These are phyloP conservation scores for Botia almorhae DNA, from an alignment of 2,797 vertebrate genomes.

Conservation along the genomic window DNA sequence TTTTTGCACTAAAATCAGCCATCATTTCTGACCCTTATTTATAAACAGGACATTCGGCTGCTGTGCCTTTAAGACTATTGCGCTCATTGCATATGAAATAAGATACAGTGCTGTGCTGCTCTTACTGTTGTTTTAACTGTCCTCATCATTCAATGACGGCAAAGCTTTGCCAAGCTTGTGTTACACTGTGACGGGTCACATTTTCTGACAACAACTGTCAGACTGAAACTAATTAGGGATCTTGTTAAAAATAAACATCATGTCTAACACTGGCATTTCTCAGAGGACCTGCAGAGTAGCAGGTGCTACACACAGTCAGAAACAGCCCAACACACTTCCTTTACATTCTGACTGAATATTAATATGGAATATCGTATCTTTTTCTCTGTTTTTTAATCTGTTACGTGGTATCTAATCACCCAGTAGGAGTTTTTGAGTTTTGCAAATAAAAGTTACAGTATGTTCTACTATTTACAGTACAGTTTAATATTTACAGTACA, in stretches of 20 bases:
- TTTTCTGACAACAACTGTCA: not conserved
- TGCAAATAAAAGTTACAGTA: too few relatives aligned
- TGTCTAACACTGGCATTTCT: not conserved
- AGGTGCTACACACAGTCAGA: not conserved
- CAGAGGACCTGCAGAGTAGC: not conserved
- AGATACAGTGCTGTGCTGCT: not conserved
- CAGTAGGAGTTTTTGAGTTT: too few relatives aligned
- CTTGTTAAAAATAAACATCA: constrained; percentile 2
- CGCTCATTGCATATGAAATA: not conserved
- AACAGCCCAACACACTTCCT: not conserved
- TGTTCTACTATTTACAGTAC: too few relatives aligned
- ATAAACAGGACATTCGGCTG: too few relatives aligned
- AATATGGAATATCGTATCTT: too few relatives aligned
- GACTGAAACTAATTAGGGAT: not conserved
- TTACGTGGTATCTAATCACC: too few relatives aligned
- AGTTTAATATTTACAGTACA: too few relatives aligned
- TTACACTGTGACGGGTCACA: not conserved
- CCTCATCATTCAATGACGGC: not conserved
- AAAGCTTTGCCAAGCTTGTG: not conserved
- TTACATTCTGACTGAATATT: not conserved
- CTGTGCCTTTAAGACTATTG: too few relatives aligned
- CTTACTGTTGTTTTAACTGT: not conserved
- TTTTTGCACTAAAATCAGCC: too few relatives aligned
- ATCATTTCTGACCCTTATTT: not conserved
- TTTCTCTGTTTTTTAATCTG: too few relatives aligned